Evolutionary conservation across 2,113 vertebrate species (phyloP).

Genomic region (Lonchura striata): DNA sequence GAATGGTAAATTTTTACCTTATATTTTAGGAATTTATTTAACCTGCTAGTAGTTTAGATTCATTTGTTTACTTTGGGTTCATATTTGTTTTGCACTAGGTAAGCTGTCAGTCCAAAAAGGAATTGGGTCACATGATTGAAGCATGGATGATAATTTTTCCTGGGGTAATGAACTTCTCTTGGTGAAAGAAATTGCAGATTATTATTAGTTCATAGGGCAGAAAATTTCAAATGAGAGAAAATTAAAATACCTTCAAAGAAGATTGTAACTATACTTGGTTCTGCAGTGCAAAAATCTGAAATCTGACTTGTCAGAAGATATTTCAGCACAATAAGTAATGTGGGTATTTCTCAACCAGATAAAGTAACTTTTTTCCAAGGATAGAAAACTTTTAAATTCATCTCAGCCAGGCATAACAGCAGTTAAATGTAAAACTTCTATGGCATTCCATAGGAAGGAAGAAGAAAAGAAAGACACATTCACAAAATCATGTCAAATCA

Average conservation of each 20-base stretch:
- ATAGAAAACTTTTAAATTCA: neutral
- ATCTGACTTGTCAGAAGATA: neutral
- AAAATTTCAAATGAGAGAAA: slow-evolving; percentile 66
- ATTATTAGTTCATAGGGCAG: slow-evolving; percentile 43
- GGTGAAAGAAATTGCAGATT: slow-evolving; percentile 65
- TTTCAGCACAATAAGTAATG: neutral
- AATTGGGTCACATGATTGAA: neutral
- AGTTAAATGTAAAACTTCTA: neutral
- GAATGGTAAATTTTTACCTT: neutral
- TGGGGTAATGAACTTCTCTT: slow-evolving; percentile 27
- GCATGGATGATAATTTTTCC: slow-evolving; percentile 29
- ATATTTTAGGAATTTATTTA: neutral
- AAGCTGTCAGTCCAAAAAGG: neutral
- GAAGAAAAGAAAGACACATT: neutral
- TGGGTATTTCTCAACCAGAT: neutral
- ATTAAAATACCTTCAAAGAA: slow-evolving; percentile 38
- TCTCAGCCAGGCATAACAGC: neutral
- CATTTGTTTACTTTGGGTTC: neutral
- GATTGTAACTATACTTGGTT: neutral
- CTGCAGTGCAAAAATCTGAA: neutral
- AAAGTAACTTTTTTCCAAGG: neutral
- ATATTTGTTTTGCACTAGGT: neutral
- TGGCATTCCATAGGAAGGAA: neutral
- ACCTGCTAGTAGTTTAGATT: neutral
- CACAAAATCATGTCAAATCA: rapidly evolving